Percentiles rank a stretch among this genome's conserved stretches.
phyloP scores from a whole-genome alignment of 1,140 invertebrate species.

The Notospermus geniculatus region DNA sequence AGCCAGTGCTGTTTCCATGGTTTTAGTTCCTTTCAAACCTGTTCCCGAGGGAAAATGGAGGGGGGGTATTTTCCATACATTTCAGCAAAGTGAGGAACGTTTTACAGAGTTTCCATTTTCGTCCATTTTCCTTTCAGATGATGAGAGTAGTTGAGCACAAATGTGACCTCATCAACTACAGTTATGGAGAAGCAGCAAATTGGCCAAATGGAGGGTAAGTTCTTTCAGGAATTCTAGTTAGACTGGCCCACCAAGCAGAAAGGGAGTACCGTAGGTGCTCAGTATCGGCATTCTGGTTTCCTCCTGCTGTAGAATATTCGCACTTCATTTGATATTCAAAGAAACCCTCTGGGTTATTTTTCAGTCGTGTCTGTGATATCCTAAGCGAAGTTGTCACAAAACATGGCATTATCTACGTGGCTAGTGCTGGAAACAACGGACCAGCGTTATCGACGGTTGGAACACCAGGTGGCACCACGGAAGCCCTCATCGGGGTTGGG shows the following conservation, averaged over 20 bases:
- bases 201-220: conserved; percentile 83
- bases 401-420: conserved; percentile 87
- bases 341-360: conserved; percentile 22
- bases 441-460: conserved; percentile 90
- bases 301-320: no score
- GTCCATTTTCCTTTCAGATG: conserved; percentile 55
- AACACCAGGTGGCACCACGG: conserved; percentile 85
- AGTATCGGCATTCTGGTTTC: no score
- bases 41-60: neutral
- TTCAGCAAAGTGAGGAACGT: no score
- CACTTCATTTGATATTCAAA: no score
- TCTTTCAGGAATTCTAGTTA: neutral
- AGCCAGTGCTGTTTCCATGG: neutral
- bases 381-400: conserved; percentile 81
- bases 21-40: neutral
- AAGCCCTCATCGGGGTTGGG: conserved; percentile 85
- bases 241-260: no score
- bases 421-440: conserved; percentile 91
- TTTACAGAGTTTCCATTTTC: no score
- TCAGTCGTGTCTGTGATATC: conserved; percentile 48
- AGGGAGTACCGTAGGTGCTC: no score
- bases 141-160: conserved; percentile 59
- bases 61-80: no score
- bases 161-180: conserved; percentile 93
- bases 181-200: conserved; percentile 92